These are phyloP conservation scores for Colaptes auratus DNA, from an alignment of 2,113 vertebrate genomes.

Conservation along the genomic window DNA sequence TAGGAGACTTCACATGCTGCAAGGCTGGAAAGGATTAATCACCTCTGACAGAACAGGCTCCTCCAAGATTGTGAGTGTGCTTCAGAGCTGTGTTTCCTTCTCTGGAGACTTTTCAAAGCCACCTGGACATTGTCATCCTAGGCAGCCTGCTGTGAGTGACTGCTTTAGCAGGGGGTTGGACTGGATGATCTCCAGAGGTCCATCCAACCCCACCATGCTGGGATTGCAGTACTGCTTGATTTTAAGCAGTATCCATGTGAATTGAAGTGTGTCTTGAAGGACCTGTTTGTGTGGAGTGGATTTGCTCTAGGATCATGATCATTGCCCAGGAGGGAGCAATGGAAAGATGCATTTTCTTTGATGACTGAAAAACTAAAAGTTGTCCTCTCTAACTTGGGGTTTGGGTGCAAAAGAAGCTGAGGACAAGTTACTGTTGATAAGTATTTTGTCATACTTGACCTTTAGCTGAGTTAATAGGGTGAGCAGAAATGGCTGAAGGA, in stretches of 20 bases:
- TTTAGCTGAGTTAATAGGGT: neutral
- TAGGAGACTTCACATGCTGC: neutral
- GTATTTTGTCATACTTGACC: neutral
- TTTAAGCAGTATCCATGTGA: neutral
- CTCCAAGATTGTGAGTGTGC: fast-evolving
- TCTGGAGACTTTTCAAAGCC: too few relatives aligned
- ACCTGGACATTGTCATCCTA: too few relatives aligned
- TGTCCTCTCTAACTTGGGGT: neutral
- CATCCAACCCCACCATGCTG: too few relatives aligned
- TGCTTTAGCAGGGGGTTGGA: too few relatives aligned
- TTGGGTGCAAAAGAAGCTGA: neutral
- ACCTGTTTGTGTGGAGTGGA: neutral
- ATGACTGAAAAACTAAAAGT: neutral
- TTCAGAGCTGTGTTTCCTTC: neutral
- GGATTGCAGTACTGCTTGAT: neutral
- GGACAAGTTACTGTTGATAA: neutral
- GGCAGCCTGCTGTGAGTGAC: too few relatives aligned
- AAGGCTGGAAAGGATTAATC: neutral
- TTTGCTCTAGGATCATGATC: neutral
- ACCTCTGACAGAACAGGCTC: neutral
- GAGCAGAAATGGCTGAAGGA: neutral
- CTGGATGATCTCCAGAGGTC: too few relatives aligned
- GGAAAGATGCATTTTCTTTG: neutral
- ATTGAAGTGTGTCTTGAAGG: neutral
- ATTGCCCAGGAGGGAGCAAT: neutral